phyloP scores from a whole-genome alignment of 2,888 invertebrate genomes.

The Andrena flavipes region DNA sequence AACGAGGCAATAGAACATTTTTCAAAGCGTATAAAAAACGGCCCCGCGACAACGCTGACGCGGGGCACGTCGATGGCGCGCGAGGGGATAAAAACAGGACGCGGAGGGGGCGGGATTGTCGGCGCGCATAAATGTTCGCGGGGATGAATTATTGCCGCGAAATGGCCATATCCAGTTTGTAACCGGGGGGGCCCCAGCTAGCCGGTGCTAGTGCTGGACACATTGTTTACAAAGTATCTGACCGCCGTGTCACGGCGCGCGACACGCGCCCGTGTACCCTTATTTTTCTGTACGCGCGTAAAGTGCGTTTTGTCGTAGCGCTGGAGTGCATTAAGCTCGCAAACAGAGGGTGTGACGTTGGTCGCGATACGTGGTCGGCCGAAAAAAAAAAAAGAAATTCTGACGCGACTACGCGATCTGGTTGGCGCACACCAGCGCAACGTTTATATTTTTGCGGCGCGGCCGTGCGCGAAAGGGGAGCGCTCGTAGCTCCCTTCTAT shows the following conservation, averaged over 20 bases:
- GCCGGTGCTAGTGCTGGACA: conserved; percentile 53
- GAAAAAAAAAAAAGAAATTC: conserved; percentile 37
- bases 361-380: neutral
- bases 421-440: neutral
- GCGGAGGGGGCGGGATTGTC: conserved; percentile 35
- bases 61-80: conserved; percentile 2
- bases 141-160: conserved; percentile 67
- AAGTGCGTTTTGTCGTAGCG: conserved; percentile 64
- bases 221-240: conserved; percentile 70
- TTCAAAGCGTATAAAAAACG: conserved; percentile 71
- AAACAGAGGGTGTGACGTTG: neutral
- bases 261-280: conserved; percentile 43
- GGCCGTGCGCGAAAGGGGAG: neutral
- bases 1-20: conserved; percentile 73
- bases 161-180: conserved; percentile 57
- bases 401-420: conserved; percentile 20
- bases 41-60: conserved; percentile 8
- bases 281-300: conserved; percentile 50
- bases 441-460: conserved; percentile 39
- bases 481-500: neutral
- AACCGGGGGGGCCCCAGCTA: neutral
- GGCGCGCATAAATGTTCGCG: conserved; percentile 66
- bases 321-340: conserved; percentile 49
- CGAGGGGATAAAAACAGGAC: conserved; percentile 12
- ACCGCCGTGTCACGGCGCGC: conserved; percentile 49